Base-by-base conservation (phyloP, 2,888 invertebrate genomes). In the Chaetogeoica ovagalla region DNA sequence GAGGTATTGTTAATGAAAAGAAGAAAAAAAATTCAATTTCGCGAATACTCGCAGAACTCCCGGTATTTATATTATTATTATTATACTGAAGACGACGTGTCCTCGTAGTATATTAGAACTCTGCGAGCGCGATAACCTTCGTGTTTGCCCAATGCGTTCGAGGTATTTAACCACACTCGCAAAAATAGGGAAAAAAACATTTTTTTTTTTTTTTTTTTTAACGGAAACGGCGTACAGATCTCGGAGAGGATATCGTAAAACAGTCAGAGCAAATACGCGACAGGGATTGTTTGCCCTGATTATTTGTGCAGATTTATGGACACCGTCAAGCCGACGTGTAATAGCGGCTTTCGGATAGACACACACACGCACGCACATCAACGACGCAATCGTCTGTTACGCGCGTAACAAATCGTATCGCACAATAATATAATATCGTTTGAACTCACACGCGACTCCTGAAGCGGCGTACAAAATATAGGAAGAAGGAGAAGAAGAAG, bases 381-480 rank as follows among this genome's bases (percentile, higher is more conserved):
- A 21, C 13, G 48, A 21, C 13, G 48, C 37, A 30, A 55, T 68
- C 68, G 15, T 17, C 52, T n/a, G 30, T 30, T 4, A 57, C 57
- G 57, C 0, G 30, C 60, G 55, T 70, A 70, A 68, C 68, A 17
- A 57, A 55, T 70, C 57, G 37, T 69, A 69, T 69, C 55, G n/a
- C 55, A n/a, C n/a, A n/a, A n/a, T n/a, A 37, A 57, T 70, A 70
- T 68, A 52, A 37, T 70, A 57, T 69, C 30, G 15, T 68, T 68
- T 52, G 52, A 48, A 52, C 68, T 52, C 11, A 68, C 68, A 17
- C 55, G n/a, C 55, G n/a, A 30, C 30, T 17, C 23, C 21, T n/a
- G n/a, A n/a, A 2, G 59, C 21, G 59, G 21, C 21, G 30, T n/a
- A n/a, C n/a, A 30, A 59, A n/a, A 59, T 52, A 43, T 68, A 13